Base-by-base conservation (phyloP, 1,140 invertebrate species). In the Magallana ariakensis region DNA sequence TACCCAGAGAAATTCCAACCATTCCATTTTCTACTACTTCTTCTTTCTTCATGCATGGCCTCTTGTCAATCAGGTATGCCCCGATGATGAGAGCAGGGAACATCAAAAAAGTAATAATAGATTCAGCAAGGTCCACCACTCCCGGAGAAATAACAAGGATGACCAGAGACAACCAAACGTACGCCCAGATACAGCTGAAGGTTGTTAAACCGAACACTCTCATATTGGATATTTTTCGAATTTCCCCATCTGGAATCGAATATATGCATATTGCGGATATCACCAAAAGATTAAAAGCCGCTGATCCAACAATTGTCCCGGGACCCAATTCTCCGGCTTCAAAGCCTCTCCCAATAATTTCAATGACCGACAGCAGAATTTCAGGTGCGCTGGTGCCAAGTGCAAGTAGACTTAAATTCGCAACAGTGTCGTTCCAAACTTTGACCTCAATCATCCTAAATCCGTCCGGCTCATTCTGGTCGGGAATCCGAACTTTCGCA, bases 371-470 rank as follows among this genome's bases (percentile, higher is more conserved):
- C 53, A 96, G 93, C 0, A 96, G 91, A 87, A 97, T 96, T 93
- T 97, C 96, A 0, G 96, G 96, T 3, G 96, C 96, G 22, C 95
- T 96, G 6, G 96, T 96, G 19, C 96, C 96, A 3, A 97, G 91
- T 7, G 96, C 96, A 95, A 97, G 96, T 6, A 97, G 93, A 16
- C 96, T 96, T 22, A 97, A 92, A 93, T 96, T 97, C 87, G 96
- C 96, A 7, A 97, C 96, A 0, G 96, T 96, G 90, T 96, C 96
- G 89, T 96, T 97, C 96, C 96, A 96, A 15, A 95, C 94, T 90
- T 93, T 93, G 0, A 94, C 91, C 60, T 94, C 92, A 83, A 94
- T 87, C 80, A 93, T 91, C 85, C 92, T 86, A 75, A 90, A 92
- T 15, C 91, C 90, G 19, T 86, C 88, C 16, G 90, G 88, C 7